Evolutionary conservation across 2,888 invertebrate genomes (phyloP), one percentile per base, ranked within the genome.

Genomic region (Meandrusa payeni): DNA sequence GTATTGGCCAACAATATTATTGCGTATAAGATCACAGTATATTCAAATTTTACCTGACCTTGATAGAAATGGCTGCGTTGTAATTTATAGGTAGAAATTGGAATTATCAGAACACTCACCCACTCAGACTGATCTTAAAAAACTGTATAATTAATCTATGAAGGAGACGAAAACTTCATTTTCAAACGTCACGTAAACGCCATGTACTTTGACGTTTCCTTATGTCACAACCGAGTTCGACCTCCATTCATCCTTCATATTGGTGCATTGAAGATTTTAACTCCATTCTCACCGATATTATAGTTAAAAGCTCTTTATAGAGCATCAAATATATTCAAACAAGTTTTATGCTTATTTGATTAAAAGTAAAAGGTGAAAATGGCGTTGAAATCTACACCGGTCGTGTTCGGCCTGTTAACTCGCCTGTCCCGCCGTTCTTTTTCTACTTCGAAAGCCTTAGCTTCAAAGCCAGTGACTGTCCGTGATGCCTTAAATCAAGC

Each of bases 401-500:
- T 66, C 17, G 55, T 82, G 37, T 64, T 76, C 36, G 67, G 70
- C 33, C 61, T 75, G 54, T 53, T 83, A 19, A 57, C 75, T 11
- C 69, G 79, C 2, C 45, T 85, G 26, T 66, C 78, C 43, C 69
- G 70, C n/a, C 77, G 86, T 51, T 74, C 65, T 60, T 83, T 87
- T 51, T 82, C 85, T n/a, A 72, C 79, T 48, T 77, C 81, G 22
- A 75, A 70, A 42, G 73, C 69, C 59, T 54, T 80, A 29, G 67
- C 78, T 7, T 64, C 79, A 1, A 91, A 91, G 66, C 90, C 95
- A 88, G 90, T 99, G 91, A 97, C 96, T 2, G 97, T 98, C 1
- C 90, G 99, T 70, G 99, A 99, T 92, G 99, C 99, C 43, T 87
- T 99, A 40, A 99, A 99, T 85, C 90, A 93, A 46, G 99, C 99